These are phyloP conservation scores for Eupristina koningsbergeri DNA, from an alignment of 1,140 invertebrate species.

Conservation along the genomic window DNA sequence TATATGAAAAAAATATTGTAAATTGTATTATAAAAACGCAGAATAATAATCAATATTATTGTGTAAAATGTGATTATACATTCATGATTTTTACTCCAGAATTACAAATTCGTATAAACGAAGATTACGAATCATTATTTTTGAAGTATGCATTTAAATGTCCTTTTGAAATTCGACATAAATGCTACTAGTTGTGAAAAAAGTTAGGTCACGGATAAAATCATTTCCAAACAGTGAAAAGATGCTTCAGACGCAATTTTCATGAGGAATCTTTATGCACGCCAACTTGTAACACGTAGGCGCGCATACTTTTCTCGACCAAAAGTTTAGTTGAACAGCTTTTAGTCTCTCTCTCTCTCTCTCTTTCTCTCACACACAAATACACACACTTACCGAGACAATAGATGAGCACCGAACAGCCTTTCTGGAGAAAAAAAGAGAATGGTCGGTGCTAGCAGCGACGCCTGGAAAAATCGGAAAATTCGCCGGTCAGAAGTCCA, in stretches of 20 bases:
- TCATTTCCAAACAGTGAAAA: conserved; percentile 22
- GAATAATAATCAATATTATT: too few relatives aligned
- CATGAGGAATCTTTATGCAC: not conserved
- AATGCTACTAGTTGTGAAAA: not conserved
- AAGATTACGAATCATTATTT: too few relatives aligned
- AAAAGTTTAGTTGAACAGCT: not conserved
- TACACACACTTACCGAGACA: conserved; percentile 25
- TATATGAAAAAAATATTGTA: too few relatives aligned
- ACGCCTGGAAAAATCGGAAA: too few relatives aligned
- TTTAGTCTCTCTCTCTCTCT: not conserved
- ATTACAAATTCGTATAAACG: too few relatives aligned
- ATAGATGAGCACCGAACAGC: not conserved
- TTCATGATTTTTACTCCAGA: too few relatives aligned
- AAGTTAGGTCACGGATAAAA: not conserved
- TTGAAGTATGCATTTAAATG: not conserved
- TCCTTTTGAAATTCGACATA: not conserved
- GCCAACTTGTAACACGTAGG: conserved; percentile 18
- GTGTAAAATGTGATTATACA: too few relatives aligned
- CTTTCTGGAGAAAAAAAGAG: not conserved
- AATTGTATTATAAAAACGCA: too few relatives aligned
- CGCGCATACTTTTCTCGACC: not conserved
- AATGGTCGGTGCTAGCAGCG: not conserved
- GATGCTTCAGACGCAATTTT: conserved; percentile 14
- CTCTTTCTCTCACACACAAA: not conserved
- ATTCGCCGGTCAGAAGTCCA: conserved; percentile 7